Conservation (phyloP, 2,888 invertebrate species). For the Erebia epiphron region DNA sequence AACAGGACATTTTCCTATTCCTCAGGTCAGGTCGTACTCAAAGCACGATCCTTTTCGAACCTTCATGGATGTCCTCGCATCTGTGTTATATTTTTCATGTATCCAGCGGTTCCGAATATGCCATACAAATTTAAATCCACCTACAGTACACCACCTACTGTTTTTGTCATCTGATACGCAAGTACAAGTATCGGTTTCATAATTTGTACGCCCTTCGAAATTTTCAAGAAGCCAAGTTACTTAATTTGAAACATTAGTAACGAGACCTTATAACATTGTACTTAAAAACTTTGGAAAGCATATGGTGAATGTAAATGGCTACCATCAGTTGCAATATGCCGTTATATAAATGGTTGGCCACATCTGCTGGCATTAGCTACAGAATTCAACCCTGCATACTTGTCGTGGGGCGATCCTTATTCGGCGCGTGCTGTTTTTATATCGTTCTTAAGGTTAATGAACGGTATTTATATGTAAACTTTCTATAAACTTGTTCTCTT, state of each 20-base stretch:
- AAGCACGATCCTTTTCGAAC: neutral
- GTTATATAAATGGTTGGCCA: constrained; percentile 53
- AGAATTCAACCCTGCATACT: constrained; percentile 49
- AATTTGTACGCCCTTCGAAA: constrained; percentile 30
- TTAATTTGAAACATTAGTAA: constrained; percentile 34
- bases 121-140: neutral
- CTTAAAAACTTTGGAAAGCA: constrained; percentile 43
- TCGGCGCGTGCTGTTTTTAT: constrained; percentile 51
- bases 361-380: constrained; percentile 53
- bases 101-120: neutral
- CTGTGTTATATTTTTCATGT: neutral
- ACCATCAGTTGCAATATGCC: constrained; percentile 51
- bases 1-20: neutral
- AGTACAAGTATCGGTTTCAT: constrained; percentile 28
- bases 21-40: no score
- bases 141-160: neutral
- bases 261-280: constrained; percentile 35
- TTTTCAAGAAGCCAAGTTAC: constrained; percentile 36
- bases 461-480: constrained; percentile 35
- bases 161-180: constrained; percentile 23
- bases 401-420: constrained; percentile 43
- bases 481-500: constrained; percentile 8
- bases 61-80: neutral
- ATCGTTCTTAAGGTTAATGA: constrained; percentile 40
- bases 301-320: constrained; percentile 42